Evolutionary conservation across 2,113 vertebrate species (phyloP).

Genomic region (Tursiops truncatus): DNA sequence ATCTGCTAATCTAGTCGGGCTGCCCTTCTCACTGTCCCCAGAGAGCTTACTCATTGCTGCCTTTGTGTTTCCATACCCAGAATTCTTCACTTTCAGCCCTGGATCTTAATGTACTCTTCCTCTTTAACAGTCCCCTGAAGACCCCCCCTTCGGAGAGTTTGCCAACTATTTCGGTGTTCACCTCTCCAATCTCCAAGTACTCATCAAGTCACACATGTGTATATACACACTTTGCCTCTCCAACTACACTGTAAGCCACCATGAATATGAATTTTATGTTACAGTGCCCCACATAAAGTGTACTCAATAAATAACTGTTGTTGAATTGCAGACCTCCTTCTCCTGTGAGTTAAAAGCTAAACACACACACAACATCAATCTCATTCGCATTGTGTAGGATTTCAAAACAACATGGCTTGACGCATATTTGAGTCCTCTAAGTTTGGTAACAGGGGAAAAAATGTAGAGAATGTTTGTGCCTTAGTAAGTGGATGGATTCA

Average conservation of each 20-base stretch:
- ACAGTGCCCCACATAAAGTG: neutral
- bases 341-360: constrained; percentile 35
- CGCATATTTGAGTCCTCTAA: neutral
- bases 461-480: neutral
- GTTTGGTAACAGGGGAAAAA: neutral
- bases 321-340: neutral
- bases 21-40: neutral
- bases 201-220: neutral
- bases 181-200: constrained; percentile 11
- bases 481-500: neutral
- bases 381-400: neutral
- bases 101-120: neutral
- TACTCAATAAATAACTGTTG: neutral
- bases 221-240: neutral
- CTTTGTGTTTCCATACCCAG: neutral
- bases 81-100: neutral
- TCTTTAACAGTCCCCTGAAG: neutral
- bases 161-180: neutral
- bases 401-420: constrained; percentile 6
- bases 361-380: neutral
- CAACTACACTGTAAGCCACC: neutral
- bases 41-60: neutral
- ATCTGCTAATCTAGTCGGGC: neutral
- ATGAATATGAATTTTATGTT: neutral
- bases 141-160: neutral